phyloP scores from a whole-genome alignment of 2,113 vertebrate species.

The Ptychochromis oligacanthus region DNA sequence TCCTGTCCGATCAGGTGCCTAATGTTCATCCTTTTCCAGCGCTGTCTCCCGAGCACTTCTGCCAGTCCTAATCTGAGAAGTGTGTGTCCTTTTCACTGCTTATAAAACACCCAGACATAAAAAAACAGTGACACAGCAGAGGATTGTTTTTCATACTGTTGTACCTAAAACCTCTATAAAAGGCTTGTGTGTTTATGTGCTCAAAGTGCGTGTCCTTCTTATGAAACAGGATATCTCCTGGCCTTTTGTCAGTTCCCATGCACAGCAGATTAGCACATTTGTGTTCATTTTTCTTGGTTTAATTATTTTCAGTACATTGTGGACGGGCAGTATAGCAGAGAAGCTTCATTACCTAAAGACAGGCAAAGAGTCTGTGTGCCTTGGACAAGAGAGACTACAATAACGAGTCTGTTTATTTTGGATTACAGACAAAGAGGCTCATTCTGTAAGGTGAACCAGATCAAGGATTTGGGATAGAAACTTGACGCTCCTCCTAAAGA shows the following conservation, averaged over 20 bases:
- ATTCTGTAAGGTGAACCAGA: constrained; percentile 56
- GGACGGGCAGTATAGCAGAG: constrained; percentile 24
- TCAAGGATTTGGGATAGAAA: constrained; percentile 57
- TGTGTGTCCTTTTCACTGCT: constrained; percentile 55
- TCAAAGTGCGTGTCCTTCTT: not conserved
- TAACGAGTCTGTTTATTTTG: constrained; percentile 48
- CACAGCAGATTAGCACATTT: constrained; percentile 39
- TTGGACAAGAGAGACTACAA: constrained; percentile 30
- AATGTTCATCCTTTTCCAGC: constrained; percentile 74
- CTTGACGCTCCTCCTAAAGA: constrained; percentile 49
- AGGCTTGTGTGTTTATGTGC: constrained; percentile 9
- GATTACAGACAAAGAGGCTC: constrained; percentile 36
- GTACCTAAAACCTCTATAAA: not conserved
- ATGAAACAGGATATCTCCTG: constrained; percentile 40
- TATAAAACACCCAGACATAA: constrained; percentile 48
- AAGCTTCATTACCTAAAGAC: constrained; percentile 56
- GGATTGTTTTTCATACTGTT: constrained; percentile 18
- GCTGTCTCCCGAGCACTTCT: constrained; percentile 52
- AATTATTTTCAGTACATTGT: constrained; percentile 41
- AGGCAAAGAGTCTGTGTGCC: constrained; percentile 23
- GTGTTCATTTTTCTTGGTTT: constrained; percentile 28
- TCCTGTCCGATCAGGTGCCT: constrained; percentile 78
- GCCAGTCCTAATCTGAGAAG: constrained; percentile 70
- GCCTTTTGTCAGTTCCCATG: constrained; percentile 38
- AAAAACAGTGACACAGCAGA: constrained; percentile 34